Evolutionary conservation across 2,797 vertebrate species (phyloP), one percentile per base, ranked within the genome.

Genomic region (Prionace glauca): DNA sequence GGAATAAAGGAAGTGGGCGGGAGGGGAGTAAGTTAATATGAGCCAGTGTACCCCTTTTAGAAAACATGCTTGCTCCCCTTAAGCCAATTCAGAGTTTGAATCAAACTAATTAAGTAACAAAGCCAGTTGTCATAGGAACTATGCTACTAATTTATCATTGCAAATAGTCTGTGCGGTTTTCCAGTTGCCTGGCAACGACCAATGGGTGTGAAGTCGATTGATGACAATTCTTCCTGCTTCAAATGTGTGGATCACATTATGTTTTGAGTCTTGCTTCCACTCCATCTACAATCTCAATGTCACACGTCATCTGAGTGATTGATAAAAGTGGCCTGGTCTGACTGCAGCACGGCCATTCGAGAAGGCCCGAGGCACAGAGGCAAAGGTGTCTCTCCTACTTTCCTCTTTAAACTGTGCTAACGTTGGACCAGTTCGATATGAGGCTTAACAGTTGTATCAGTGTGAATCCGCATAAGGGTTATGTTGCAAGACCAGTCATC

Each of bases 91-190:
- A 96, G 97, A 98, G 98, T 95, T 98, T 96, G 98, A 98, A 98
- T 98, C 98, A 98, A 98, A 98, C 98, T 98, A 98, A 99, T 99
- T 98, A 99, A 98, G 98, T 98, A 98, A 99, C 98, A 99, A 98
- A 98, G 98, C 98, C 97, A 98, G 98, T 99, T 98, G 98, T 98
- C 98, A 99, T 98, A 98, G 98, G 98, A 99, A 98, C 98, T 98
- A 98, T 97, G 97, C 96, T 97, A 97, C 98, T 98, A 98, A 99
- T 99, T 98, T 98, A 98, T 98, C 98, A 98, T 97, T 98, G 98
- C 98, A 98, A 98, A 98, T 98, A 98, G 97, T 98, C 97, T 97
- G 97, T 97, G 97, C 98, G 98, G 98, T 98, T 98, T 98, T 97
- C 97, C 96, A 97, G 98, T 99, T 99, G 98, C 98, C 97, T 98